Base-by-base conservation (phyloP, 2,113 vertebrate genomes). In the Phoenicopterus ruber region DNA sequence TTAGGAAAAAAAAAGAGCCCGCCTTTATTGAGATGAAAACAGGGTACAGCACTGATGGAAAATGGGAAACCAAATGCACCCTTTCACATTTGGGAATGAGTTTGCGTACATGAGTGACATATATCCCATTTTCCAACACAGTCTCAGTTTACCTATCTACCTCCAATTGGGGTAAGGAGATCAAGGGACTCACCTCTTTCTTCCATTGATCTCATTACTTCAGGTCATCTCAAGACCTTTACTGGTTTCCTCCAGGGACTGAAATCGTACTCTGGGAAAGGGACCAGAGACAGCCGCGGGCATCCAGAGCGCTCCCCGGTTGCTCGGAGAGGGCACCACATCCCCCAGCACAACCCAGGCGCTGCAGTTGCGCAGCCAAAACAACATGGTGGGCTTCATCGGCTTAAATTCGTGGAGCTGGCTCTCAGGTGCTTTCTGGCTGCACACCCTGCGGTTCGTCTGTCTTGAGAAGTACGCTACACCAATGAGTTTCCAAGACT, bases 271-370 rank as follows among this genome's bases (percentile, higher is more conserved):
- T 32, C 24, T 42, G 57, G 24, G 11, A 73, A 40, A 79, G 31
- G 36, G 20, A 81, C 12, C 36, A 85, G 71, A 62, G 12, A 20
- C 11, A 74, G 25, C 13, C 4, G 3, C 0, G 1, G 59, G 47
- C 25, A 46, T 19, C 29, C 55, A 50, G 49, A 82, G 57, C 1
- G 0, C n/a, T 86, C 21, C 16, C 6, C 2, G 1, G 29, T 36
- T 67, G 21, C 24, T 86, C 3, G 4, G 38, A 42, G 17, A 21
- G 17, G 18, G 9, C 40, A 61, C 2, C 26, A 24, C 1, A 0
- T 47, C 5, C 31, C 28, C 46, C 36, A 24, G 67, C 17, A 34
- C 22, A 58, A 31, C 5, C 6, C 32, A 36, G 52, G 59, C 10
- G 7, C 34, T 38, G 16, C 55, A 49, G 17, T 17, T 52, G 9